Evolutionary conservation across 2,113 vertebrate genomes (phyloP).

Genomic region (Brachirus orientalis): DNA sequence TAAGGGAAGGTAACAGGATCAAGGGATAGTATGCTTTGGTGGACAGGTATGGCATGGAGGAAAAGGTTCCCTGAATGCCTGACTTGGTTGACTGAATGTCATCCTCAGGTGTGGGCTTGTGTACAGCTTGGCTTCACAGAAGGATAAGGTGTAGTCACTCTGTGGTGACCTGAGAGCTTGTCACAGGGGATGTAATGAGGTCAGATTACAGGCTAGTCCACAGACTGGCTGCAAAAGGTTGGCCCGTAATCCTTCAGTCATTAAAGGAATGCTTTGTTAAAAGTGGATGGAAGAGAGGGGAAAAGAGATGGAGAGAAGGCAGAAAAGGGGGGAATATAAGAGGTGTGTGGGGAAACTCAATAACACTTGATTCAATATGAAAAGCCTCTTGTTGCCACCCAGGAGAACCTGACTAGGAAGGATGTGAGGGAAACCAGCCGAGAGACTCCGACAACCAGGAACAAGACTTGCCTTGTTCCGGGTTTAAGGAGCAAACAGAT

Average conservation of each 20-base stretch:
- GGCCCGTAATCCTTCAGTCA: slow-evolving; percentile 82
- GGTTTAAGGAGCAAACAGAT: slow-evolving; percentile 85
- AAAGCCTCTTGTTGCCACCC: slow-evolving; percentile 85
- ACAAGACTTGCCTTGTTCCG: slow-evolving; percentile 85
- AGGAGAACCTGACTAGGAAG: slow-evolving; percentile 77
- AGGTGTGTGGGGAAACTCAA: slow-evolving; percentile 81
- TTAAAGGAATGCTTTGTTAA: slow-evolving; percentile 84
- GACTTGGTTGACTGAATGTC: slow-evolving; percentile 65
- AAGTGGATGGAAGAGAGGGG: slow-evolving; percentile 68
- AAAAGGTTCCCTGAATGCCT: slow-evolving; percentile 60
- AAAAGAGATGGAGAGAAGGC: slow-evolving; percentile 65
- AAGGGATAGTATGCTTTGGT: slow-evolving; percentile 61
- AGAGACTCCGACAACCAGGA: slow-evolving; percentile 81
- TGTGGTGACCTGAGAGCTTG: slow-evolving; percentile 78
- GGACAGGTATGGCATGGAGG: slow-evolving; percentile 64
- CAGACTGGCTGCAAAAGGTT: slow-evolving; percentile 80
- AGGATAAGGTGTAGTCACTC: slow-evolving; percentile 78
- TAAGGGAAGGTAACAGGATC: slow-evolving; percentile 57
- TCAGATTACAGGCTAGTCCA: slow-evolving; percentile 84
- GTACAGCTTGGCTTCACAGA: slow-evolving; percentile 61
- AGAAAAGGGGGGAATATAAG: slow-evolving; percentile 69
- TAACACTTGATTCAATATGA: slow-evolving; percentile 86
- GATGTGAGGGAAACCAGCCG: slow-evolving; percentile 81
- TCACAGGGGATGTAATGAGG: slow-evolving; percentile 85
- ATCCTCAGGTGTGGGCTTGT: slow-evolving; percentile 60